Base-by-base conservation (phyloP, 2,113 vertebrate genomes). In the Thomomys bottae region DNA sequence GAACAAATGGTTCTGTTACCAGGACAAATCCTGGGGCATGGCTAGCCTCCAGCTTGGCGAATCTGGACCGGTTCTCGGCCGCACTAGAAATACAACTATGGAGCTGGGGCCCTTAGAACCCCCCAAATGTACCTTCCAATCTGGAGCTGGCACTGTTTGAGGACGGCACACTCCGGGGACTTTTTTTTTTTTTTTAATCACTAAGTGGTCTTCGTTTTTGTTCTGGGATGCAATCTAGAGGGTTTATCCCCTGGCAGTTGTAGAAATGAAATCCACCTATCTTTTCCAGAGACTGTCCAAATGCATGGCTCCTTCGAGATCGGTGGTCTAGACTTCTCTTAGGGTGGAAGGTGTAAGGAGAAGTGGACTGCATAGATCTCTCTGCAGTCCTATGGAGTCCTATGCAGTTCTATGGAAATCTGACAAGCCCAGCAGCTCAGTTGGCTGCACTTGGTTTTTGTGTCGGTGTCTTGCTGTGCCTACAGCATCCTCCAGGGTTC, bases 381-480 rank as follows among this genome's bases (percentile, higher is more conserved):
- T 24, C 6, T n/a, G n/a, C n/a, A n/a, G n/a, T n/a, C n/a, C n/a
- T n/a, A n/a, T n/a, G n/a, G n/a, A n/a, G n/a, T n/a, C n/a, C n/a
- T n/a, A n/a, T n/a, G n/a, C n/a, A n/a, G 21, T 66, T 88, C 7
- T 40, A 79, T 73, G 70, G 54, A 54, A 79, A 32, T 70, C 32
- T 15, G n/a, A 64, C 30, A 32, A 38, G 14, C 18, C 20, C 88
- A 24, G 42, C 3, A 20, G 34, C 2, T 15, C 5, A 17, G 20
- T 14, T 36, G 6, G 45, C 11, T 87, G 1, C 0, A 34, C 4
- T 67, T 83, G 42, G 3, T n/a, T 9, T 40, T 38, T 64, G n/a
- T 1, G 3, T 15, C n/a, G 8, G 23, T 0, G 12, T 34, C 1
- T 0, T 2, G 26, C 6, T 0, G 4, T 12, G 26, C 11, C 77